phyloP scores from a whole-genome alignment of 2,888 invertebrate genomes.

The Acholoe squamosa region DNA sequence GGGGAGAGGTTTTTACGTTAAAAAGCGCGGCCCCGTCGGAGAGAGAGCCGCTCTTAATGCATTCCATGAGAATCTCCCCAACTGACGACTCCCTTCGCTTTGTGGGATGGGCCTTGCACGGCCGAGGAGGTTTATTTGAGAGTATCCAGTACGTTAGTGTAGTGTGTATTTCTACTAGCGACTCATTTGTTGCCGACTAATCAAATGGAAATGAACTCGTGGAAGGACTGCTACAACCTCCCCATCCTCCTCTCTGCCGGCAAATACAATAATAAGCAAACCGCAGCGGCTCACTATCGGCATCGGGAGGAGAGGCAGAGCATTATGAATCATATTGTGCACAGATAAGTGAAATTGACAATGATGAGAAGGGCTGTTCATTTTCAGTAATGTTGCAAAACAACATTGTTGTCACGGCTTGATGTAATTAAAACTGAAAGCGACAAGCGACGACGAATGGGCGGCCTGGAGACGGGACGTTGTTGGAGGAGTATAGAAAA shows the following conservation, averaged over 20 bases:
- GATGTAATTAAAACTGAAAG: constrained; percentile 7
- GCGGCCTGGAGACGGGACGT: not conserved
- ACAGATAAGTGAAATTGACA: constrained; percentile 54
- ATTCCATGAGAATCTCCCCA: constrained; percentile 14
- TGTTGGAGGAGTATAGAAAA: constrained; percentile 17
- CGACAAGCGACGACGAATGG: not conserved
- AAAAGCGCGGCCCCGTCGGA: constrained; percentile 26
- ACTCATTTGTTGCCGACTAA: constrained; percentile 34
- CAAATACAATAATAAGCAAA: constrained; percentile 41
- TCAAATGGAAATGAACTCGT: constrained; percentile 55
- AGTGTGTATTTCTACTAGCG: constrained; percentile 55
- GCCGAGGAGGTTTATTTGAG: constrained; percentile 45
- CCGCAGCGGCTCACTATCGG: not conserved
- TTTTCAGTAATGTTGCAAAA: constrained; percentile 43
- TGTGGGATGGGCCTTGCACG: not conserved
- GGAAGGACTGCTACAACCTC: not conserved
- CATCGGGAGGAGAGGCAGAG: not conserved
- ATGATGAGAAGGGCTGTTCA: constrained; percentile 53
- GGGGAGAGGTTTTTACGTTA: constrained; percentile 53
- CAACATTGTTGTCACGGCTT: not conserved
- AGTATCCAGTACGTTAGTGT: constrained; percentile 34
- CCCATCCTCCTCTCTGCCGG: not conserved
- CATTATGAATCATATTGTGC: constrained; percentile 58
- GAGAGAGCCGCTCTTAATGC: constrained; percentile 21
- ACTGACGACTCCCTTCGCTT: constrained; percentile 21